Conservation (phyloP, 2,888 invertebrate species). For the Ariolimax columbianus region DNA sequence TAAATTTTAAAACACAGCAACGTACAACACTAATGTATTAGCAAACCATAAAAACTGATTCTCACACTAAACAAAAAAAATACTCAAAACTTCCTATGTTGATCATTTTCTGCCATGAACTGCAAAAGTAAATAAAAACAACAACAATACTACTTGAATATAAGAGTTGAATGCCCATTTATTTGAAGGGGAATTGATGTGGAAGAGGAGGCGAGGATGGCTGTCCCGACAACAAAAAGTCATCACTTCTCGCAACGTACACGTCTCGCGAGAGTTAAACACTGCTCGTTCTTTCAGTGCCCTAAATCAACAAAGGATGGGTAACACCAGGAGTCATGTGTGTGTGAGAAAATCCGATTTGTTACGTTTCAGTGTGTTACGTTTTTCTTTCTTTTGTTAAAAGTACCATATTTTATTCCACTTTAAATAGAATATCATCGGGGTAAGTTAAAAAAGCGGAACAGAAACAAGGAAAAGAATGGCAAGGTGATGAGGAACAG, state of each 20-base stretch:
- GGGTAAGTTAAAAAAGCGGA: too few species aligned
- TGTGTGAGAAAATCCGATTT: neutral
- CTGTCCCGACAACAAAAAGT: neutral
- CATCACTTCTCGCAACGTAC: neutral
- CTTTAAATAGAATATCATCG: neutral
- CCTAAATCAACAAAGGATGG: neutral
- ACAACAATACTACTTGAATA: neutral
- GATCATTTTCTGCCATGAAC: too few species aligned
- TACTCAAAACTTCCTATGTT: too few species aligned
- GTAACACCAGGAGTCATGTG: neutral
- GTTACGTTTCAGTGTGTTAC: neutral
- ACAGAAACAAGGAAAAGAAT: too few species aligned
- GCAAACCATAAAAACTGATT: too few species aligned
- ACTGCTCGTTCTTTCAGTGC: neutral
- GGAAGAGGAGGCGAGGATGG: neutral
- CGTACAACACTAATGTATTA: too few species aligned
- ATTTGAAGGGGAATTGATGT: neutral
- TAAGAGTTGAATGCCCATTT: neutral
- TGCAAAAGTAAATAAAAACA: too few species aligned
- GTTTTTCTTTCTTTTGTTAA: neutral
- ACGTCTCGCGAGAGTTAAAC: constrained; percentile 1
- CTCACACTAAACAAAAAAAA: too few species aligned
- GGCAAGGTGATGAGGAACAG: neutral
- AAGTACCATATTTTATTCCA: constrained; percentile 8
- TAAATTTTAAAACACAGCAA: too few species aligned